Conservation (phyloP, 2,113 vertebrate species). For the Hippocampus comes region DNA sequence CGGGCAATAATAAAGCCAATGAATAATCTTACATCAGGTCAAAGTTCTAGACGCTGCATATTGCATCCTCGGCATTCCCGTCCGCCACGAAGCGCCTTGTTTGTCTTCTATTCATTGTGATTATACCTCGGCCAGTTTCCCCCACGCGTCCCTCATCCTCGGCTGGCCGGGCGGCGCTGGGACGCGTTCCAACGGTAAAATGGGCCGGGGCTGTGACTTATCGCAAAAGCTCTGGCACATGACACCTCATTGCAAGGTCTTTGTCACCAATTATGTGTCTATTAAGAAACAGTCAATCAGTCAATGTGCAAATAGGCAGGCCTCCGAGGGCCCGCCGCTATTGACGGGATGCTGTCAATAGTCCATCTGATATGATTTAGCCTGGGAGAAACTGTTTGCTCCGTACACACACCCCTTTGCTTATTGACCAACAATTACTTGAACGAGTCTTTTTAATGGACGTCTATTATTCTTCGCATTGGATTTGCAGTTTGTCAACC, state of each 20-base stretch:
- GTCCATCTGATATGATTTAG: constrained; percentile 82
- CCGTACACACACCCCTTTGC: constrained; percentile 66
- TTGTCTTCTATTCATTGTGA: constrained; percentile 46
- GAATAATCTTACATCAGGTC: constrained; percentile 62
- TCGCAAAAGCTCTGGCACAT: constrained; percentile 78
- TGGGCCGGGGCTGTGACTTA: constrained; percentile 77
- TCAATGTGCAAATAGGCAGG: constrained; percentile 84
- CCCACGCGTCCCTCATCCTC: constrained; percentile 57
- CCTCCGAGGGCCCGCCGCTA: constrained; percentile 80
- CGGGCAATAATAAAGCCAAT: constrained; percentile 64
- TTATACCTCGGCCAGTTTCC: constrained; percentile 36
- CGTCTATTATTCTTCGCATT: constrained; percentile 46
- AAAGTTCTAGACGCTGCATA: constrained; percentile 57
- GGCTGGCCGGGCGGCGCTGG: constrained; percentile 54
- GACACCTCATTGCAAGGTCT: constrained; percentile 92
- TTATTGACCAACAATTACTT: constrained; percentile 59
- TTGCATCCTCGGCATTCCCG: constrained; percentile 48
- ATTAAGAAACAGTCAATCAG: constrained; percentile 98
- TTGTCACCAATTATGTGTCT: constrained; percentile 99
- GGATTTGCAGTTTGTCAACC: constrained; percentile 27
- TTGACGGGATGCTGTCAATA: constrained; percentile 90
- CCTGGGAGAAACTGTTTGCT: constrained; percentile 76
- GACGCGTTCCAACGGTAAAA: constrained; percentile 72
- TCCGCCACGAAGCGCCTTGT: constrained; percentile 42
- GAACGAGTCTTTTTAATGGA: constrained; percentile 54